phyloP scores from a whole-genome alignment of 2,797 vertebrate genomes.

The Clarias fuscus region DNA sequence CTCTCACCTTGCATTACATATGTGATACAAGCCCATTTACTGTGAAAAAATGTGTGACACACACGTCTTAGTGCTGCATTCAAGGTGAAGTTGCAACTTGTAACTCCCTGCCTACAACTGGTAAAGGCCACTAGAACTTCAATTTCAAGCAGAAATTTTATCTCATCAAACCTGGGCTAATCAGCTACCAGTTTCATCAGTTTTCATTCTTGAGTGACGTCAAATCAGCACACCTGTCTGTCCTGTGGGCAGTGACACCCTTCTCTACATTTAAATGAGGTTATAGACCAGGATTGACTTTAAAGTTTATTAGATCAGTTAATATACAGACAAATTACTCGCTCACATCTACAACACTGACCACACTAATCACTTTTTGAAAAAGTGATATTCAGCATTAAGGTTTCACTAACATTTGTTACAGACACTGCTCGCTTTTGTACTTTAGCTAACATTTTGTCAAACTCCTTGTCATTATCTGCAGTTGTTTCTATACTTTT shows the following conservation, averaged over 20 bases:
- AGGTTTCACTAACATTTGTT: background rate
- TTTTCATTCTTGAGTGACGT: background rate
- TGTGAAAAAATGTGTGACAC: slow-evolving; percentile 29
- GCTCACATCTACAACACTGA: background rate
- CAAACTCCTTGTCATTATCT: background rate
- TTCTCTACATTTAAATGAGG: background rate
- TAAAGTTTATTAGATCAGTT: background rate
- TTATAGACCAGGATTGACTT: background rate
- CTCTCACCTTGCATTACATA: slow-evolving; percentile 43
- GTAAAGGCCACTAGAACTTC: background rate
- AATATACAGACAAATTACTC: background rate
- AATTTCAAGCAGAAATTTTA: background rate
- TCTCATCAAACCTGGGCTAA: background rate
- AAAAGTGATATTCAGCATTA: background rate
- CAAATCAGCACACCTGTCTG: background rate
- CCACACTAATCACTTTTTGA: background rate
- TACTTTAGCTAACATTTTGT: background rate
- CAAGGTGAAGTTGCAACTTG: background rate
- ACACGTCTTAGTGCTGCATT: background rate
- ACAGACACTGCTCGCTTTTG: background rate
- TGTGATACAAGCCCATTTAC: slow-evolving; percentile 36
- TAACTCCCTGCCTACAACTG: background rate
- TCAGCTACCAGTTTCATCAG: background rate
- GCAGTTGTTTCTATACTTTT: background rate
- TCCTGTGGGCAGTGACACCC: background rate